Conservation (phyloP, 2,113 vertebrate species). For the Notiomystis cincta region DNA sequence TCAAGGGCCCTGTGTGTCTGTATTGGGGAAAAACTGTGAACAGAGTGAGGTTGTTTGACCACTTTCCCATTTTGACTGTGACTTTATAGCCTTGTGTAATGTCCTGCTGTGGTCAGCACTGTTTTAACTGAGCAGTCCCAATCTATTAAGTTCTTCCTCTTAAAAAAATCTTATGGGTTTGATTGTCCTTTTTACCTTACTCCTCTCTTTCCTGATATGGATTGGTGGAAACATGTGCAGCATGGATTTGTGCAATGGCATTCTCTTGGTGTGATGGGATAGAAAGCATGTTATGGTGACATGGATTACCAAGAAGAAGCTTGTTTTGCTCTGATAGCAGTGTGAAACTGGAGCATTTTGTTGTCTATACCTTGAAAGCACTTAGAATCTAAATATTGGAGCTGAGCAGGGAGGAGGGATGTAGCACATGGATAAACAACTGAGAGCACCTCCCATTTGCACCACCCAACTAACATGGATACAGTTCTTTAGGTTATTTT, state of each 20-base stretch:
- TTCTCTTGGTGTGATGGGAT: not conserved
- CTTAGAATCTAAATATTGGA: not conserved
- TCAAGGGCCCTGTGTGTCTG: not conserved
- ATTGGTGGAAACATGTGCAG: not conserved
- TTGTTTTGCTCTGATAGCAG: not conserved
- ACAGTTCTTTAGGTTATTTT: not conserved
- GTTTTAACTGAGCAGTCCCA: not conserved
- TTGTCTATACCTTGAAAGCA: not conserved
- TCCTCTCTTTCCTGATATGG: not conserved
- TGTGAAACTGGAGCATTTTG: not conserved
- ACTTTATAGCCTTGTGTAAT: not conserved
- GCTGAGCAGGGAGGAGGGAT: not conserved
- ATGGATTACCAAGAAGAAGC: not conserved
- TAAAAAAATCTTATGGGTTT: not conserved
- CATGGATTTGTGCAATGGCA: not conserved
- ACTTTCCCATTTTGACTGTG: not conserved
- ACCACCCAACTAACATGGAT: not conserved
- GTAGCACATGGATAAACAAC: fast-evolving
- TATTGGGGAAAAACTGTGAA: not conserved
- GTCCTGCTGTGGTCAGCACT: not conserved
- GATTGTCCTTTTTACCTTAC: not conserved
- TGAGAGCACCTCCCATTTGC: not conserved
- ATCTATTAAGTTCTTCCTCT: not conserved
- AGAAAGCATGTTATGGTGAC: not conserved
- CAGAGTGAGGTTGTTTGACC: not conserved